Evolutionary conservation across 2,113 vertebrate genomes (phyloP).

Genomic region (Xiphophorus hellerii): DNA sequence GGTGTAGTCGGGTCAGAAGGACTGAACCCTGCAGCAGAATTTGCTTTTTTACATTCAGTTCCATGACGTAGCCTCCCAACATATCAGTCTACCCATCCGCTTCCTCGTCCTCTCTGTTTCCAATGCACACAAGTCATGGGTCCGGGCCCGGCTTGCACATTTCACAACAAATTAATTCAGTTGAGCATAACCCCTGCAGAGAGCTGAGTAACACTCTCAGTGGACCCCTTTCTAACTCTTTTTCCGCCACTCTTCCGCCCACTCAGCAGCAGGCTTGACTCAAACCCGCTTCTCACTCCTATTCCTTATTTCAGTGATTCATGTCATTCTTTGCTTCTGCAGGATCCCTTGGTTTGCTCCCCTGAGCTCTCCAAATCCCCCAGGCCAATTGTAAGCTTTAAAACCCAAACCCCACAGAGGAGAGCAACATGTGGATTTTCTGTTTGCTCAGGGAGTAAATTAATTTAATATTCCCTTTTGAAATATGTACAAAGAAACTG

Average conservation of each 20-base stretch:
- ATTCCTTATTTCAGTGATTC: slow-evolving; percentile 46
- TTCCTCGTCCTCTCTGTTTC: slow-evolving; percentile 31
- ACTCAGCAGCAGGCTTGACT: slow-evolving; percentile 23
- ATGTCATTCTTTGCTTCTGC: slow-evolving; percentile 23
- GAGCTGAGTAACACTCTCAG: slow-evolving; percentile 54
- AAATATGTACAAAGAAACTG: slow-evolving; percentile 18
- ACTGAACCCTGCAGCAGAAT: slow-evolving; percentile 48
- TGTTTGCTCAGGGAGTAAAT: not conserved
- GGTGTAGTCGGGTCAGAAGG: slow-evolving; percentile 32
- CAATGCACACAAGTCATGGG: slow-evolving; percentile 38
- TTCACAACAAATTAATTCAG: slow-evolving; percentile 71
- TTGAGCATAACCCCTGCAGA: slow-evolving; percentile 58
- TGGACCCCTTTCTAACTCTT: slow-evolving; percentile 22
- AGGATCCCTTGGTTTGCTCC: slow-evolving; percentile 11
- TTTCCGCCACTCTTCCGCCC: slow-evolving; percentile 17
- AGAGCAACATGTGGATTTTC: slow-evolving; percentile 25
- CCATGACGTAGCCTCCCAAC: slow-evolving; percentile 44
- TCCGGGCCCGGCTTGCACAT: slow-evolving; percentile 41
- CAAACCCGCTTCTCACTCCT: slow-evolving; percentile 15
- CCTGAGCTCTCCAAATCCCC: slow-evolving; percentile 17
- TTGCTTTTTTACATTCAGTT: slow-evolving; percentile 64
- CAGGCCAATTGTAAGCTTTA: not conserved
- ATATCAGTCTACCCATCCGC: slow-evolving; percentile 6
- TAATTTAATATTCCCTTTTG: slow-evolving; percentile 16
- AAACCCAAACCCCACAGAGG: not conserved